Evolutionary conservation across 2,113 vertebrate genomes (phyloP).

Genomic region (Rhea americana): DNA sequence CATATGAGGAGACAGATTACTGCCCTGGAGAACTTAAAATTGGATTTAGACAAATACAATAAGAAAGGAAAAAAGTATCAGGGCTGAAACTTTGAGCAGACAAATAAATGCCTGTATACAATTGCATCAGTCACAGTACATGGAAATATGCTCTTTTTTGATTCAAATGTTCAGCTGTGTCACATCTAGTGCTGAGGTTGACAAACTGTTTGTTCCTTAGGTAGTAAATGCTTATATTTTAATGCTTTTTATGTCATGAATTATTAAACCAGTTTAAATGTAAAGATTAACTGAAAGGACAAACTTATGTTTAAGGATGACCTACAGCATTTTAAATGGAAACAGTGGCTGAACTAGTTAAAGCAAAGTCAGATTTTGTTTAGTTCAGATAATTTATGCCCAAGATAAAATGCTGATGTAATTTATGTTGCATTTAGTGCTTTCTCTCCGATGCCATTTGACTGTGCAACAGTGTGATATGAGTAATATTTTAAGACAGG

Average conservation of each 20-base stretch:
- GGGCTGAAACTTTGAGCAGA: conserved; percentile 37
- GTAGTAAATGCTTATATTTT: conserved; percentile 75
- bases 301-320: conserved; percentile 69
- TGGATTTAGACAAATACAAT: conserved; percentile 51
- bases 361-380: conserved; percentile 75
- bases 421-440: conserved; percentile 71
- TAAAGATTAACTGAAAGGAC: conserved; percentile 70
- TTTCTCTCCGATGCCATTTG: conserved; percentile 72
- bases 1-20: conserved; percentile 60
- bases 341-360: conserved; percentile 61
- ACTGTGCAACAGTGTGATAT: conserved; percentile 65
- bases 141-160: conserved; percentile 18
- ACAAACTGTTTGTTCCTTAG: conserved; percentile 70
- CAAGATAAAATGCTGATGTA: conserved; percentile 37
- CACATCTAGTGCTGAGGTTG: conserved; percentile 55
- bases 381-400: conserved; percentile 76
- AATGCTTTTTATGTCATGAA: conserved; percentile 74
- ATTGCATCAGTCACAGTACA: conserved; percentile 36
- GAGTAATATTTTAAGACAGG: conserved; percentile 66
- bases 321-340: conserved; percentile 73
- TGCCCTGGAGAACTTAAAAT: conserved; percentile 60
- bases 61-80: conserved; percentile 31
- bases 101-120: conserved; percentile 59
- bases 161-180: conserved; percentile 51
- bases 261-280: conserved; percentile 76